Percentiles rank a stretch among this genome's conserved stretches.
These are phyloP conservation scores for Geotrypetes seraphini DNA, from an alignment of 2,797 vertebrate genomes.

Conservation along the genomic window DNA sequence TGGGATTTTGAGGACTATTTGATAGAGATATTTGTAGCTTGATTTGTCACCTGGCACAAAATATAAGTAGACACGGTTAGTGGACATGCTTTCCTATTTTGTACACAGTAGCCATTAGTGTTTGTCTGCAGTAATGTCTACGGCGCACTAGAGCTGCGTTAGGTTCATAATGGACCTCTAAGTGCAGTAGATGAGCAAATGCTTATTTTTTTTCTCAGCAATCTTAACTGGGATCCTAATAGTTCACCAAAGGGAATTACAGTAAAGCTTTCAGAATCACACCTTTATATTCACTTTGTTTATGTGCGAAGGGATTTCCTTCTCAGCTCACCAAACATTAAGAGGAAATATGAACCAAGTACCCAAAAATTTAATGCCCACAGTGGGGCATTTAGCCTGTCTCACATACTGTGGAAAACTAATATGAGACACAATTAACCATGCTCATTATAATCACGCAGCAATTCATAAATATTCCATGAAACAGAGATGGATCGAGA, in stretches of 20 bases:
- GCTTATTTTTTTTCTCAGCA: background rate
- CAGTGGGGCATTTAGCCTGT: background rate
- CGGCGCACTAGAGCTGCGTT: too few relatives aligned
- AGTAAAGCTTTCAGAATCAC: slow-evolving; percentile 3
- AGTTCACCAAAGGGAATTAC: background rate
- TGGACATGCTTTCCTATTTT: too few relatives aligned
- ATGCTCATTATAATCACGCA: slow-evolving; percentile 31
- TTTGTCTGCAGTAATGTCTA: too few relatives aligned
- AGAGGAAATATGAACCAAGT: background rate
- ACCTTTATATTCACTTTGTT: too few relatives aligned
- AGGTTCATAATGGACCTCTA: too few relatives aligned
- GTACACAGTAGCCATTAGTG: too few relatives aligned
- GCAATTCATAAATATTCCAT: slow-evolving; percentile 36
- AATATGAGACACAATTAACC: slow-evolving; percentile 26
- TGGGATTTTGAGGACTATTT: too few relatives aligned
- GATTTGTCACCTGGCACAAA: too few relatives aligned
- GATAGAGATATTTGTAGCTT: too few relatives aligned
- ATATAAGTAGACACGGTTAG: too few relatives aligned
- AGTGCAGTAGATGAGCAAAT: too few relatives aligned
- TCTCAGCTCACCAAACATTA: background rate
- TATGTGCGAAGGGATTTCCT: background rate
- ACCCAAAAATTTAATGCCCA: slow-evolving; percentile 1
- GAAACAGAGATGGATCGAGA: slow-evolving; percentile 11
- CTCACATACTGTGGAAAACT: background rate
- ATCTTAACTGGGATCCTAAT: background rate